These are phyloP conservation scores for Drosophila kambysellisi DNA, from an alignment of 2,888 invertebrate species.

Conservation along the genomic window DNA sequence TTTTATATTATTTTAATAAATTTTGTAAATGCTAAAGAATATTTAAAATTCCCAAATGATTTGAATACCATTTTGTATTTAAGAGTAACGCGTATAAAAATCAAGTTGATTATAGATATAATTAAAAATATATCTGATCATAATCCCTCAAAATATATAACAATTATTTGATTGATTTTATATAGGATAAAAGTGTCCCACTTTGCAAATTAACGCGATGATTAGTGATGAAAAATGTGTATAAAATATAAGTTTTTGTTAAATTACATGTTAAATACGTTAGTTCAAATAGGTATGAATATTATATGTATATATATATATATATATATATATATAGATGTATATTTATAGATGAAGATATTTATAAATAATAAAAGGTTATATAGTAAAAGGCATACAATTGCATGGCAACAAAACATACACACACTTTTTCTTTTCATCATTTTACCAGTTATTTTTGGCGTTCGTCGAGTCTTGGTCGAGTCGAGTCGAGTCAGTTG, in stretches of 20 bases:
- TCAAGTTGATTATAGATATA: background rate
- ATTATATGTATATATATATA: background rate
- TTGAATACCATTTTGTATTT: background rate
- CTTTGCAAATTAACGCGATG: constrained; percentile 12
- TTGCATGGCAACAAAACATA: constrained; percentile 80
- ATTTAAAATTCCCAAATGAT: background rate
- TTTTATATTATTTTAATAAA: no score
- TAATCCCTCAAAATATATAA: background rate
- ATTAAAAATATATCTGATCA: background rate
- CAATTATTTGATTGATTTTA: no score
- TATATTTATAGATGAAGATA: constrained; percentile 16
- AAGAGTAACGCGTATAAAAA: background rate
- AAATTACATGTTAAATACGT: constrained; percentile 3
- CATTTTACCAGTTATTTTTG: constrained; percentile 29
- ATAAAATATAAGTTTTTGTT: background rate
- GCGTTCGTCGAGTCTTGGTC: constrained; percentile 48
- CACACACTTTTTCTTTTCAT: constrained; percentile 69
- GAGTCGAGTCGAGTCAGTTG: constrained; percentile 40
- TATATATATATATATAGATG: constrained; percentile 9
- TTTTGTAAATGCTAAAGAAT: background rate
- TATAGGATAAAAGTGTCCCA: background rate
- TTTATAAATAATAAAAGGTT: constrained; percentile 47
- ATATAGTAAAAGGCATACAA: constrained; percentile 74
- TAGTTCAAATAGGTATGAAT: constrained; percentile 10
- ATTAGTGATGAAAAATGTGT: constrained; percentile 30